Evolutionary conservation across 2,797 vertebrate genomes (phyloP), one percentile per base, ranked within the genome.

Genomic region (Melanotaenia parkinsoni): DNA sequence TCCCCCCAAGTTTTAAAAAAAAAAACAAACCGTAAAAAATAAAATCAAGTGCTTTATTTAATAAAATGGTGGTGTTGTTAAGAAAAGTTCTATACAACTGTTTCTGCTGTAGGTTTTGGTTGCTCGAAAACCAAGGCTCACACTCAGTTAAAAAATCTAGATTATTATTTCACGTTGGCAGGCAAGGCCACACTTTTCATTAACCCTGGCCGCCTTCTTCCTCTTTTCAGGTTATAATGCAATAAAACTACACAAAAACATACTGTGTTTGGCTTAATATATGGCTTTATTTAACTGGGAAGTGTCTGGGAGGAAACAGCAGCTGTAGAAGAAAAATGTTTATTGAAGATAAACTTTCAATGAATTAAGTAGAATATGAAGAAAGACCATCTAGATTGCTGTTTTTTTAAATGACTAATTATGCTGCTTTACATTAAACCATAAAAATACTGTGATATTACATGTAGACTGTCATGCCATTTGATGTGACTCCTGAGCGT

Each of bases 401-500:
- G 28, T 4, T 38, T 4, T 60, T 9, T 62, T 33, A 74, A 24
- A 43, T 71, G 14, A 38, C 12, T 35, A 47, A 33, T 24, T 1
- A 5, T 26, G n/a, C 8, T 63, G 58, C 53, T 40, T 43, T 61
- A 6, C 20, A 50, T 50, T 50, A 32, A 26, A 70, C 18, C 3
- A 40, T 24, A 50, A 57, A 26, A 22, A 3, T 37, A 3, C 10
- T 26, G 20, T 63, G 56, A 10, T 59, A 56, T 56, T 6, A 14
- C 50, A 26, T 35, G 8, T 56, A 12, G 51, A 26, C 9, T 30
- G 53, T 30, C 13, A 2, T 69, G 38, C 1, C 61, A 37, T 76
- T 83, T 80, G 51, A 65, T 58, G 63, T 32, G 77, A 54, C 50
- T 59, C 8, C 33, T 6, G 14, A 56, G 45, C 37, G 43, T 79